phyloP scores from a whole-genome alignment of 2,797 vertebrate species.

The Pteronotus mesoamericanus region DNA sequence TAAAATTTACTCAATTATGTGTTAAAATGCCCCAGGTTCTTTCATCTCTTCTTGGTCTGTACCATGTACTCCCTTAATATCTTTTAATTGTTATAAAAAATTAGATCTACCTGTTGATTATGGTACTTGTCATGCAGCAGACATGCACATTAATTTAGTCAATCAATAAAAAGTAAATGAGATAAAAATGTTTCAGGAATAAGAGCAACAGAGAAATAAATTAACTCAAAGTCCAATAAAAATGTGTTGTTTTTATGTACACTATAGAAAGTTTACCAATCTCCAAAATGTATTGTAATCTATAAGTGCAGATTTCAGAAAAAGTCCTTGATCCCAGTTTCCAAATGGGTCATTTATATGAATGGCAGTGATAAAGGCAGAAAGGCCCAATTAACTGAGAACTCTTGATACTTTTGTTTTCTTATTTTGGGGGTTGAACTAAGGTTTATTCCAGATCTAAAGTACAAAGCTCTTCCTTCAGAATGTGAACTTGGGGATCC shows the following conservation, averaged over 20 bases:
- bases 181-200: background rate
- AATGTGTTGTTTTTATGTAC: background rate
- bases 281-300: background rate
- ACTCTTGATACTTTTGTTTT: background rate
- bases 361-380: background rate
- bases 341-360: background rate
- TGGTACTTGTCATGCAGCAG: background rate
- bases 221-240: background rate
- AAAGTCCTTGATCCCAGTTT: background rate
- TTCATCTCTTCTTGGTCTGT: background rate
- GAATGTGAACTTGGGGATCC: background rate
- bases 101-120: background rate
- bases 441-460: background rate
- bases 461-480: background rate
- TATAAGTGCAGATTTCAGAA: background rate
- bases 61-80: background rate
- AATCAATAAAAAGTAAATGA: background rate
- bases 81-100: background rate
- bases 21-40: background rate
- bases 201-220: background rate
- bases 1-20: background rate
- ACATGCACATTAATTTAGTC: background rate
- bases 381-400: background rate
- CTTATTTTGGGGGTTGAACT: background rate
- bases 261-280: background rate